Evolutionary conservation across 37 sponge, comb jelly and placozoan species (phyloP).

Genomic region (Hormiphora californensis): DNA sequence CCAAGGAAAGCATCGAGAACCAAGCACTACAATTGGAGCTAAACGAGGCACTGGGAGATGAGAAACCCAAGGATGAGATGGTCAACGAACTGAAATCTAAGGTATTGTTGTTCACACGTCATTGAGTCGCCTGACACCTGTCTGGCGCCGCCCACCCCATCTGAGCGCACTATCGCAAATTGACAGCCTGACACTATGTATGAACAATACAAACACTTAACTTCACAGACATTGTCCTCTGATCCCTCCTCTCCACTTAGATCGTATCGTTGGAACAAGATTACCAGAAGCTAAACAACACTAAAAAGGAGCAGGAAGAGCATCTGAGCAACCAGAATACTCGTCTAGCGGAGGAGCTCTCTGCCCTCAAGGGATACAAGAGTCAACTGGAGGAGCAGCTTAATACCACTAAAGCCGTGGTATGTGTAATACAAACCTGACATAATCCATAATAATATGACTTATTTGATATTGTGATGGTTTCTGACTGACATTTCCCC

Average conservation of each 20-base stretch:
- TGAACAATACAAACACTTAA: neutral
- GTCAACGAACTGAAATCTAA: conserved; percentile 14
- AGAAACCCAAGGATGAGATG: neutral
- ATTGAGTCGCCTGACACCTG: neutral
- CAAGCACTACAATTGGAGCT: conserved; percentile 51
- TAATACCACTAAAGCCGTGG: conserved; percentile 16
- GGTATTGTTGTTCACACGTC: neutral
- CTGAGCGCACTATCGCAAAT: too few relatives aligned
- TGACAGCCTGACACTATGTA: neutral
- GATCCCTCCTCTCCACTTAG: neutral
- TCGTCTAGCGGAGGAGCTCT: neutral
- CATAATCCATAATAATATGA: neutral
- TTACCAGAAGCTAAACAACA: neutral
- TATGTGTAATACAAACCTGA: neutral
- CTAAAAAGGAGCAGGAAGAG: neutral
- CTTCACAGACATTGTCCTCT: neutral
- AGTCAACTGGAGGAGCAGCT: neutral
- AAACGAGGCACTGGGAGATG: conserved; percentile 21
- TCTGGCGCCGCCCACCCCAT: neutral
- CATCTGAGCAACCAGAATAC: neutral
- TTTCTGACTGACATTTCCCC: too few relatives aligned
- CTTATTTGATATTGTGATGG: neutral
- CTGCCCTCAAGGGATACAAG: neutral
- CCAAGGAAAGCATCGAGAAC: conserved; percentile 53
- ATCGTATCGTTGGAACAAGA: conserved; percentile 8